phyloP scores from a whole-genome alignment of 1,140 invertebrate genomes.

The Agrypnia vestita region DNA sequence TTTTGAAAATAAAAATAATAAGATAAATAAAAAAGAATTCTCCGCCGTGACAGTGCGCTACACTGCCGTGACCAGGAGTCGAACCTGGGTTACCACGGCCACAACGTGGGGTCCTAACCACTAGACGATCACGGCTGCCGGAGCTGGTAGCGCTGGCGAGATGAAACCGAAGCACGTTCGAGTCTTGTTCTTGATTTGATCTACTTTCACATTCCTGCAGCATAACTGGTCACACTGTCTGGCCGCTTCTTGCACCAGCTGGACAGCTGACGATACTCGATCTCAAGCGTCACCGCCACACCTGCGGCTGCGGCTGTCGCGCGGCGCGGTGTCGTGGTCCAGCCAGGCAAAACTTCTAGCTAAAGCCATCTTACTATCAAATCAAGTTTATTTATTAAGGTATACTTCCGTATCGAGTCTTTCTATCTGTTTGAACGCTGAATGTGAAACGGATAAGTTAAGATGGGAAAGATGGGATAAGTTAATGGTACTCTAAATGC shows the following conservation, averaged over 20 bases:
- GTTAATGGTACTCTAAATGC: no score
- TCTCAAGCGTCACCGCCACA: background rate
- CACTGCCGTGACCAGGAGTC: constrained; percentile 68
- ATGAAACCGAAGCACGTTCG: background rate
- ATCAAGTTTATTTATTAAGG: no score
- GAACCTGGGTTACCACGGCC: constrained; percentile 72
- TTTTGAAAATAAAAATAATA: no score
- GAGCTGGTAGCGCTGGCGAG: background rate
- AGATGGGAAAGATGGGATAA: no score
- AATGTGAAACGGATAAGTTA: no score
- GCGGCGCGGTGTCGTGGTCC: no score
- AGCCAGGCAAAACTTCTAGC: no score
- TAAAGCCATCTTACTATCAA: no score
- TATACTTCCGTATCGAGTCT: no score
- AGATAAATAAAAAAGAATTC: constrained; percentile 1
- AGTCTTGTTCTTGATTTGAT: background rate
- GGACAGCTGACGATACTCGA: background rate
- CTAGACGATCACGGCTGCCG: constrained; percentile 71
- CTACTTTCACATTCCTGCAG: background rate
- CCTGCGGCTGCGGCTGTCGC: no score
- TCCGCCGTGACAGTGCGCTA: constrained; percentile 61
- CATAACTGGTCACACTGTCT: background rate
- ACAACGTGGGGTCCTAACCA: constrained; percentile 74
- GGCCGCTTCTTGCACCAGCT: background rate
- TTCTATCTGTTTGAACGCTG: no score